Conservation (phyloP, 1,140 invertebrate genomes). For the Rhopalosiphum maidis region DNA sequence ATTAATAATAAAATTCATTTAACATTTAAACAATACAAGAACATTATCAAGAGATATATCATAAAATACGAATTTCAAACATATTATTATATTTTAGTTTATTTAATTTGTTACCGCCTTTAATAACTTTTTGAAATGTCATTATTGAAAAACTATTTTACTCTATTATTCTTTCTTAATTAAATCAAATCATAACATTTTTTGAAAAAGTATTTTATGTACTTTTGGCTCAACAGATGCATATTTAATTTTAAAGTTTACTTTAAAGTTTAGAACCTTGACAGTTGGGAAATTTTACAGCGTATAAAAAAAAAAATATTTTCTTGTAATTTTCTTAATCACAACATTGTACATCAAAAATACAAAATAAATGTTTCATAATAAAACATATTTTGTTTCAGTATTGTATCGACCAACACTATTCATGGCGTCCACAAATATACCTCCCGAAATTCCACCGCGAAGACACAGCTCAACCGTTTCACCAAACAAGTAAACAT, state of each 20-base stretch:
- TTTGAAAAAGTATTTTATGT: background rate
- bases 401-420: background rate
- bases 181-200: background rate
- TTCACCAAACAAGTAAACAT: constrained; percentile 38
- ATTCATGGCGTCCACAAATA: constrained; percentile 32
- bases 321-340: background rate
- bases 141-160: background rate
- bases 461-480: constrained; percentile 44
- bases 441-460: constrained; percentile 47
- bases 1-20: background rate
- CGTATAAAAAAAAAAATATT: background rate
- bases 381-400: background rate
- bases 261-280: background rate
- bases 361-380: background rate
- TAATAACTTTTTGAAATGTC: background rate
- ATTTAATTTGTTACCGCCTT: background rate
- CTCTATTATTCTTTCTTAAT: background rate
- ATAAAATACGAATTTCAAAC: background rate
- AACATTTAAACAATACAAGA: background rate
- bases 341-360: background rate
- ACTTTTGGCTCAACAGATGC: background rate
- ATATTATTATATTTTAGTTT: background rate
- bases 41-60: background rate
- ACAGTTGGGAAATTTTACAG: background rate
- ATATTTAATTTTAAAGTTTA: constrained; percentile 2